phyloP scores from a whole-genome alignment of 2,113 vertebrate genomes.

The Nerophis ophidion region DNA sequence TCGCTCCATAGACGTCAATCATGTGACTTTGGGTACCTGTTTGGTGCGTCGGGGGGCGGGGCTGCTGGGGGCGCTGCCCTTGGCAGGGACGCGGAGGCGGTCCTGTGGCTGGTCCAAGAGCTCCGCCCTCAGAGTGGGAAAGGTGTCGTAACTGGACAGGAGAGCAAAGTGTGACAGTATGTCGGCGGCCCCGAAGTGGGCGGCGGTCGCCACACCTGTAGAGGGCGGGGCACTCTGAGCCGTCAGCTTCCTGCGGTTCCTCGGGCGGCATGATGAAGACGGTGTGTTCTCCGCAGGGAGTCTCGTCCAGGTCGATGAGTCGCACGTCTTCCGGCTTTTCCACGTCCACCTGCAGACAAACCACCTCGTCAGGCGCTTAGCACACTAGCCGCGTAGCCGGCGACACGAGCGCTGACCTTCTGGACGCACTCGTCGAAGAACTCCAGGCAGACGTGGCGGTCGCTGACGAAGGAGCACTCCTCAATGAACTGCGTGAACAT shows the following conservation, averaged over 20 bases:
- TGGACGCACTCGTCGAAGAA: conserved; percentile 91
- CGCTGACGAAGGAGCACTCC: conserved; percentile 91
- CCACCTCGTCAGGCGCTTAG: background rate
- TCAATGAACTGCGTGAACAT: conserved; percentile 95
- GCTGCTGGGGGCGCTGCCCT: conserved; percentile 85
- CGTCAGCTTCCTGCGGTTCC: conserved; percentile 74
- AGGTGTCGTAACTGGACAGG: conserved; percentile 80
- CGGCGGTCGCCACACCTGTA: conserved; percentile 71
- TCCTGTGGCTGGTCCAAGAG: conserved; percentile 83
- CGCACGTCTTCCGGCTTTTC: conserved; percentile 80
- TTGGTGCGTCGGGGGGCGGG: conserved; percentile 89
- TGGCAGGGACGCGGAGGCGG: conserved; percentile 73
- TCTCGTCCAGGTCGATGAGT: conserved; percentile 84
- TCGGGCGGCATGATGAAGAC: conserved; percentile 93
- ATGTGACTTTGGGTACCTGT: conserved; percentile 70
- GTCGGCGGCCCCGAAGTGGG: background rate
- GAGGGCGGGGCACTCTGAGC: conserved; percentile 69
- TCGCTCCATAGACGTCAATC: background rate
- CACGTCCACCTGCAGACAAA: conserved; percentile 72
- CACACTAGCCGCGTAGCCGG: background rate
- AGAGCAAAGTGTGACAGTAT: background rate
- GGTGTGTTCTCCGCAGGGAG: conserved; percentile 83
- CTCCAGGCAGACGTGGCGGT: conserved; percentile 83
- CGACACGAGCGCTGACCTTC: conserved; percentile 67
- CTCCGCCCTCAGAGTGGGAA: conserved; percentile 76